A percentile compares a stretch with the other conserved stretches of the same genome.
Conservation (phyloP, 2,113 vertebrate species). For the Pristiophorus japonicus region DNA sequence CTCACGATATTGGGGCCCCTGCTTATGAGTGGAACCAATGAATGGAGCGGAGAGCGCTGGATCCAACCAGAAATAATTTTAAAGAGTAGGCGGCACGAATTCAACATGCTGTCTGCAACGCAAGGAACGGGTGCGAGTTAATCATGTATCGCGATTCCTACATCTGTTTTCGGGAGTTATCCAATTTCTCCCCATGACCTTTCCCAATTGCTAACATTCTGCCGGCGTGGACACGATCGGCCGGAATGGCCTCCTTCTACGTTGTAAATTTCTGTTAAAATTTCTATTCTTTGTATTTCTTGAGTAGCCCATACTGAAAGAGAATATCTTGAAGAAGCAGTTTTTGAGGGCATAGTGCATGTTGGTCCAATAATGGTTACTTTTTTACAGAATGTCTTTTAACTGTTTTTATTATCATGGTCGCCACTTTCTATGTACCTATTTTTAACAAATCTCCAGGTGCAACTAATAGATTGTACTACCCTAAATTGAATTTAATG, state of each 20-base stretch:
- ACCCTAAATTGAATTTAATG: slow-evolving; percentile 1
- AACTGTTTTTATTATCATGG: neutral
- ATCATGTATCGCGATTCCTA: neutral
- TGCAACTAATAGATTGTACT: neutral
- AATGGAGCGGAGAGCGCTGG: too few relatives aligned
- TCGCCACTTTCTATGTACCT: neutral
- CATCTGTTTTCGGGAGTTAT: neutral
- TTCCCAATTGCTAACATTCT: neutral
- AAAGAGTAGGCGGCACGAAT: neutral
- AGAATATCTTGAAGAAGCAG: neutral
- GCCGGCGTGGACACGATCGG: too few relatives aligned
- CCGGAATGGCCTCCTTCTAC: too few relatives aligned
- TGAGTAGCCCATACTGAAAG: neutral
- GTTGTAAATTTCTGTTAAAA: too few relatives aligned
- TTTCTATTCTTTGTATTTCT: neutral
- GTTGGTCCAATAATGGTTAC: neutral
- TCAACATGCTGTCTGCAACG: neutral
- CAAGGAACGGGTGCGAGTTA: too few relatives aligned
- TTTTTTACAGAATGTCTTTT: neutral
- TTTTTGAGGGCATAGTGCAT: neutral
- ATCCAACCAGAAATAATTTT: neutral
- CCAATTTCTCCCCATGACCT: neutral
- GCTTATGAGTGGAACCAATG: neutral
- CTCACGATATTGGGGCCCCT: neutral
- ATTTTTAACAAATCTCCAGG: neutral